These are phyloP conservation scores for Aplocera efformata DNA, from an alignment of 2,888 invertebrate genomes.

Conservation along the genomic window DNA sequence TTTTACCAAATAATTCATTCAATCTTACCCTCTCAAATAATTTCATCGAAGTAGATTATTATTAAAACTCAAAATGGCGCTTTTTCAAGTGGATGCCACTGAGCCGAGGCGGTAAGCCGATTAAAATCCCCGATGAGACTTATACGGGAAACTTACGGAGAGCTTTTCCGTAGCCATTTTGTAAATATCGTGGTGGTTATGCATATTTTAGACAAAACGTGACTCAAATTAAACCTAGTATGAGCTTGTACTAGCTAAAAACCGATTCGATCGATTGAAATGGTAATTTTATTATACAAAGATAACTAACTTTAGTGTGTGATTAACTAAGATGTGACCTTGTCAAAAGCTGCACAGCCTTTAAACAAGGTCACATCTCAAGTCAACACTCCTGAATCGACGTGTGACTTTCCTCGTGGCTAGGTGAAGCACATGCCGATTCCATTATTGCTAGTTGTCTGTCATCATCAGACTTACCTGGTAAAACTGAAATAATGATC, in stretches of 20 bases:
- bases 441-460: conserved; percentile 34
- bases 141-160: conserved; percentile 35
- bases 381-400: no score
- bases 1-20: no score
- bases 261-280: no score
- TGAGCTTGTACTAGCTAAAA: neutral
- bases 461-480: conserved; percentile 14
- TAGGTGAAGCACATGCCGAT: no score
- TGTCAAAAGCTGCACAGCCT: no score
- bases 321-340: no score
- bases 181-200: no score
- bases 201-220: neutral
- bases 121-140: conserved; percentile 65
- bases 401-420: no score
- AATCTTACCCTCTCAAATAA: neutral
- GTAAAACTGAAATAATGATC: conserved; percentile 19
- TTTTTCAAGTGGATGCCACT: conserved; percentile 58
- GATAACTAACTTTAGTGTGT: no score
- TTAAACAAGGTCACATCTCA: no score
- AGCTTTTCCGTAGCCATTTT: conserved; percentile 1
- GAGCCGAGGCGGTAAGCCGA: conserved; percentile 64
- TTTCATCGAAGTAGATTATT: conserved; percentile 19
- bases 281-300: no score
- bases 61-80: conserved; percentile 51
- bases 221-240: neutral